Evolutionary conservation across 2,888 invertebrate species (phyloP).

Genomic region (Pimpla rufipes): DNA sequence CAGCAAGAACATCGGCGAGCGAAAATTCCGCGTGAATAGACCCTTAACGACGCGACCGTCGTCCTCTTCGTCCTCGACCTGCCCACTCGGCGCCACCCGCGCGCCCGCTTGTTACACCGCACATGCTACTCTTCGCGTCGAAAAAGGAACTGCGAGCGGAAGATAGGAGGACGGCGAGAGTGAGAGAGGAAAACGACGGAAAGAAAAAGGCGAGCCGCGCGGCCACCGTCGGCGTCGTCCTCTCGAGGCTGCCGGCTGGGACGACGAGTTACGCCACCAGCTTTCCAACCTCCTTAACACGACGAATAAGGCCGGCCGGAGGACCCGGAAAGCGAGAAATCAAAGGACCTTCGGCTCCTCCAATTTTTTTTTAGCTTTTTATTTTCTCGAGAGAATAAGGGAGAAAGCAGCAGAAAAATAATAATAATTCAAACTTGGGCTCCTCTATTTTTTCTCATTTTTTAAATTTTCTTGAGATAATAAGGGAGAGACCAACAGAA

Average conservation of each 20-base stretch:
- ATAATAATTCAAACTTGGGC: no score
- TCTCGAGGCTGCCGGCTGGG: not conserved
- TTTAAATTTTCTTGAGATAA: no score
- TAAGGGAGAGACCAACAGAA: no score
- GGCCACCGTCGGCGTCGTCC: not conserved
- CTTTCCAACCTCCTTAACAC: not conserved
- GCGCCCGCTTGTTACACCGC: constrained; percentile 31
- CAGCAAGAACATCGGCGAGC: constrained; percentile 44
- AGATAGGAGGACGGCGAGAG: constrained; percentile 23
- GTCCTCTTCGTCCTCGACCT: constrained; percentile 27
- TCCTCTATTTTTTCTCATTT: no score
- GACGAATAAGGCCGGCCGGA: not conserved
- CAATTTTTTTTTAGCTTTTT: not conserved
- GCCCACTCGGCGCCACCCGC: not conserved
- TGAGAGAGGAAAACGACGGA: not conserved
- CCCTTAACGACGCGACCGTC: constrained; percentile 68
- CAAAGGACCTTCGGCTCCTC: not conserved
- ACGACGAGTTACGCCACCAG: not conserved
- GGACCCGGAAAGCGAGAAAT: constrained; percentile 15
- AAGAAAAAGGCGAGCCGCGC: constrained; percentile 8
- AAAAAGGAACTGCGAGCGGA: constrained; percentile 11
- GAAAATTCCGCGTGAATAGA: constrained; percentile 68
- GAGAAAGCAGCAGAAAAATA: no score
- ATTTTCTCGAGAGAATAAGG: not conserved
- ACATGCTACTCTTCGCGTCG: not conserved